These are phyloP conservation scores for Agrypnia vestita DNA, from an alignment of 1,140 invertebrate genomes.

Conservation along the genomic window DNA sequence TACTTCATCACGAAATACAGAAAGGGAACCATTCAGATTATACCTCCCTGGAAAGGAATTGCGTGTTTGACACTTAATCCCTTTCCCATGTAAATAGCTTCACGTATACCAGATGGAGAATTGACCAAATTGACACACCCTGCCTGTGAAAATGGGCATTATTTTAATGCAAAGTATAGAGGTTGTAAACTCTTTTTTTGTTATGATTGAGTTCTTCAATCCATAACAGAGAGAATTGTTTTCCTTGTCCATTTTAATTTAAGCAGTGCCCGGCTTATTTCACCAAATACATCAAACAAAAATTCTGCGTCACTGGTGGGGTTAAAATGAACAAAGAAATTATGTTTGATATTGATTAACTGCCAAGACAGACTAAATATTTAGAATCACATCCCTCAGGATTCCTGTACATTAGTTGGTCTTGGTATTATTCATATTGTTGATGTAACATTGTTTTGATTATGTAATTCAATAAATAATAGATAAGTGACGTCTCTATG, in stretches of 20 bases:
- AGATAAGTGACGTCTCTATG: constrained; percentile 60
- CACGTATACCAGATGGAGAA: constrained; percentile 21
- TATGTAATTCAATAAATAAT: constrained; percentile 57
- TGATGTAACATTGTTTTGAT: constrained; percentile 43
- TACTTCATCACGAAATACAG: too few species aligned
- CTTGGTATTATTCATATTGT: constrained; percentile 68
- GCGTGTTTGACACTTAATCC: too few species aligned
- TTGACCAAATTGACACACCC: constrained; percentile 61
- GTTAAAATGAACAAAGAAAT: constrained; percentile 59
- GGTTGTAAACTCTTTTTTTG: constrained; percentile 77
- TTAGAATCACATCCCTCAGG: constrained; percentile 63
- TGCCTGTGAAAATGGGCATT: constrained; percentile 85
- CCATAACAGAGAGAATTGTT: constrained; percentile 50
- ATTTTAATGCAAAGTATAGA: constrained; percentile 93
- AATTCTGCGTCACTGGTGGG: constrained; percentile 42
- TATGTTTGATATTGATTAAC: constrained; percentile 65
- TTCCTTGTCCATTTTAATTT: constrained; percentile 60
- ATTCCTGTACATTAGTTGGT: constrained; percentile 69
- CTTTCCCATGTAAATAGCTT: too few species aligned
- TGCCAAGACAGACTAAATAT: constrained; percentile 74
- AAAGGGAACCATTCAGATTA: too few species aligned
- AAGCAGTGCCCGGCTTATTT: constrained; percentile 44
- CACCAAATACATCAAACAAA: constrained; percentile 11
- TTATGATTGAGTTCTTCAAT: constrained; percentile 43
- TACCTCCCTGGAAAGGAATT: too few species aligned